Conservation (phyloP, 2,797 vertebrate species). For the Notamacropus eugenii region DNA sequence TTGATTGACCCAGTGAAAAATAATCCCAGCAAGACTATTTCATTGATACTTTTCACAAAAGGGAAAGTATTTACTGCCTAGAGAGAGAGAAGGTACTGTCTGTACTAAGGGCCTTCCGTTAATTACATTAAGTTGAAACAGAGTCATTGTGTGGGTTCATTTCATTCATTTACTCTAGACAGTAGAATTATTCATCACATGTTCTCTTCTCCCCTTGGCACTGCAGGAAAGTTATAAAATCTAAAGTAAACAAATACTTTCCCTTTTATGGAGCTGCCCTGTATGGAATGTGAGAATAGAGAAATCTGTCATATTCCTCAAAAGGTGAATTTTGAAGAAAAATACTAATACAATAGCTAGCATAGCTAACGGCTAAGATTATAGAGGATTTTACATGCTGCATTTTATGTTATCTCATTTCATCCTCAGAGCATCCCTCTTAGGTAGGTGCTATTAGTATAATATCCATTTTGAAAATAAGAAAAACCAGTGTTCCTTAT, state of each 20-base stretch:
- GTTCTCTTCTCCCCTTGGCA: not conserved
- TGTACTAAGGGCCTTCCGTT: not conserved
- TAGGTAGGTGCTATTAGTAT: not conserved
- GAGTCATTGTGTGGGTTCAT: not conserved
- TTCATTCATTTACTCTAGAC: constrained; percentile 8
- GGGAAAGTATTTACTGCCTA: not conserved
- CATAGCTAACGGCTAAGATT: not conserved
- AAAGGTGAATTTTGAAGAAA: not conserved
- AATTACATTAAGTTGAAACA: not conserved
- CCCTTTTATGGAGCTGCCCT: not conserved
- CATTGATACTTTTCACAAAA: not conserved
- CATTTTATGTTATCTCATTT: not conserved
- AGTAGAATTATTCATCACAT: not conserved
- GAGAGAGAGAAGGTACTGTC: not conserved
- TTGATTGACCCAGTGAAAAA: constrained; percentile 24
- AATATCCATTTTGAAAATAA: not conserved
- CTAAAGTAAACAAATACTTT: not conserved
- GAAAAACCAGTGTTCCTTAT: not conserved
- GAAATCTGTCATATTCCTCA: constrained; percentile 6
- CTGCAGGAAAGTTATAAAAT: not conserved
- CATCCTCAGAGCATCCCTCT: not conserved
- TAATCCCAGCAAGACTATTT: not conserved
- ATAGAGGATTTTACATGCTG: not conserved
- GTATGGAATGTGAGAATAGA: not conserved
- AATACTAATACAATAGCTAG: not conserved